Base-by-base conservation (phyloP, 1,140 invertebrate species). In the Leptinotarsa defecta region DNA sequence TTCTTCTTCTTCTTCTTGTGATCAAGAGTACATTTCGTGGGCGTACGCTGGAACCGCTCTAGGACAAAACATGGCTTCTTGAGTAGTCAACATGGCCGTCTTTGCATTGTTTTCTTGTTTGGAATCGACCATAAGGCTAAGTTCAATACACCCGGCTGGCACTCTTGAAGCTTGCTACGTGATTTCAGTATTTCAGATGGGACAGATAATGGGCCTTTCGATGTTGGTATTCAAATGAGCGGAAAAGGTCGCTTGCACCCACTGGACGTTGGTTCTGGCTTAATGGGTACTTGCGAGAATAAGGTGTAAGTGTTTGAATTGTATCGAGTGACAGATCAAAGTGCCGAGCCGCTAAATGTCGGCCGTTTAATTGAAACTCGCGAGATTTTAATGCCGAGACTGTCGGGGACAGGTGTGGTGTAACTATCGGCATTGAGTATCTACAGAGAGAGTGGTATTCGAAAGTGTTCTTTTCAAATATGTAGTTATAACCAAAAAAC, bases 11-110 rank as follows among this genome's bases (percentile, higher is more conserved):
- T 57, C 75, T 79, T 77, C 81, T 79, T 82, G 77, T 82, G 81
- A 81, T 82, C 81, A 80, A 81, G 81, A 78, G 34, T 75, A 71
- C 81, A 78, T 83, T 82, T 82, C 83, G 78, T 82, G 83, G 82
- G 82, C 78, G 76, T 70, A 76, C 78, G 75, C 77, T 76, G 79
- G 75, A 65, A 68, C 74, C 65, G 83, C 82, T 80, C 62, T 63
- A 75, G 80, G 82, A 80, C 83, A 81, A 81, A 85, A 84, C 80
- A 85, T 85, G 84, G 84, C 84, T 85, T 85, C 84, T 84, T 84
- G 83, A 85, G 84, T 85, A 85, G 84, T 84, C 81, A 84, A 84
- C 80, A 85, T 85, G 84, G 83, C 83, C 81, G 82, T 80, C 81
- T 82, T 81, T 77, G 76, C 80, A 82, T 82, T 82, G 81, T 82